phyloP scores from a whole-genome alignment of 1,140 invertebrate genomes.

The Bemisia tabaci region DNA sequence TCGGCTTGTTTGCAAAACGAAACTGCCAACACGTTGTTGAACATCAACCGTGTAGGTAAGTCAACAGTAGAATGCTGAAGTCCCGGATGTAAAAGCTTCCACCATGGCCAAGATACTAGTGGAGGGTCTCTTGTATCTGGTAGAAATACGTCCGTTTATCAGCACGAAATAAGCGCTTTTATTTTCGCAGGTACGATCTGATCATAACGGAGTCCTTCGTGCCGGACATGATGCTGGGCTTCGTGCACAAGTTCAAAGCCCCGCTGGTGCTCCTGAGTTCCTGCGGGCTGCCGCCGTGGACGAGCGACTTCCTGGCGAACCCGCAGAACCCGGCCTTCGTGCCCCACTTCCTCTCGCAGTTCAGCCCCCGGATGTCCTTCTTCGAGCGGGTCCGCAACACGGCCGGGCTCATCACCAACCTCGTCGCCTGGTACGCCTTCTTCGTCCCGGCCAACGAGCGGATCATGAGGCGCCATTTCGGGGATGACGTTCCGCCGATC shows the following conservation, averaged over 20 bases:
- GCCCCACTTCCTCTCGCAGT: constrained; percentile 12
- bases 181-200: too few relatives aligned
- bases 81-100: too few relatives aligned
- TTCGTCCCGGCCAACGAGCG: constrained; percentile 9
- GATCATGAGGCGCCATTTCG: constrained; percentile 33
- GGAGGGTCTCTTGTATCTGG: too few relatives aligned
- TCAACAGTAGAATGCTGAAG: too few relatives aligned
- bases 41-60: too few relatives aligned
- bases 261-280: constrained; percentile 43
- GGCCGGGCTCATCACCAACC: not conserved
- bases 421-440: constrained; percentile 8
- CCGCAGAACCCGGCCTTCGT: constrained; percentile 19
- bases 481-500: constrained; percentile 40
- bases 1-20: too few relatives aligned
- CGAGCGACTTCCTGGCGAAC: constrained; percentile 30
- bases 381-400: constrained; percentile 16
- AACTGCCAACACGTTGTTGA: too few relatives aligned
- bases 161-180: too few relatives aligned
- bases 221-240: constrained; percentile 18
- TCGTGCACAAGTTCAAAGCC: constrained; percentile 24
- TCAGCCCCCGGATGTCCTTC: constrained; percentile 10
- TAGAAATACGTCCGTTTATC: too few relatives aligned
- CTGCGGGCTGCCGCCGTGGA: constrained; percentile 42
- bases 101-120: too few relatives aligned
- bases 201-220: constrained; percentile 20